Base-by-base conservation (phyloP, 2,113 vertebrate species). In the Ictidomys tridecemlineatus region DNA sequence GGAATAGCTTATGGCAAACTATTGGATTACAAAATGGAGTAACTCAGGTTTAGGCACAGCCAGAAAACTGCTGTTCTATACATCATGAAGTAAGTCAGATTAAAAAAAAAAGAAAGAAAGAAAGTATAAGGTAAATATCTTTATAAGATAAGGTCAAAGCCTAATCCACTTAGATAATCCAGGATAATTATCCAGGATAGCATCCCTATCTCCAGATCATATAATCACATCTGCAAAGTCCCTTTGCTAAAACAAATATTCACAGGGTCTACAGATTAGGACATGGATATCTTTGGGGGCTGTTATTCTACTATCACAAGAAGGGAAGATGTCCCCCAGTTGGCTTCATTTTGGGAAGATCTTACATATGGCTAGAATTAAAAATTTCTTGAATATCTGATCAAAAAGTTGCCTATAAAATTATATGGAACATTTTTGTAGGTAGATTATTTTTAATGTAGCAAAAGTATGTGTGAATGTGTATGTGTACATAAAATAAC, bases 331-430 rank as follows among this genome's bases (percentile, higher is more conserved):
- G 18, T 37, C 45, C 4, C 28, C 37, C 42, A 72, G 32, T 53
- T 74, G 79, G 42, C 13, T 92, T 86, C 72, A 89, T 32, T 45
- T 85, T 83, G 42, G 58, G 65, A 78, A 89, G 32, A 63, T 69
- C 24, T 83, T 89, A 61, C 5, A 8, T 48, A 78, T 34, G 42
- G 77, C 58, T 91, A 1, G 26, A 91, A 69, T 73, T 56, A 58
- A n/a, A 45, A 77, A 8, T 56, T 94, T 63, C 13, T 83, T 77
- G 76, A 95, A 53, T 82, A 91, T 74, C 58, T 78, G n/a, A 72
- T 61, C 37, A 95, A 85, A 95, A 85, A 89, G 34, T 96, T 69
- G 74, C 45, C 69, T 83, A 34, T 93, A 90, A 91, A 88, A 91
- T 79, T 69, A 10, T 72, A 74, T 65, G 48, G 4, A 8, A 76